phyloP scores from a whole-genome alignment of 2,888 invertebrate species.

The Dyspetes luteomarginatus region DNA sequence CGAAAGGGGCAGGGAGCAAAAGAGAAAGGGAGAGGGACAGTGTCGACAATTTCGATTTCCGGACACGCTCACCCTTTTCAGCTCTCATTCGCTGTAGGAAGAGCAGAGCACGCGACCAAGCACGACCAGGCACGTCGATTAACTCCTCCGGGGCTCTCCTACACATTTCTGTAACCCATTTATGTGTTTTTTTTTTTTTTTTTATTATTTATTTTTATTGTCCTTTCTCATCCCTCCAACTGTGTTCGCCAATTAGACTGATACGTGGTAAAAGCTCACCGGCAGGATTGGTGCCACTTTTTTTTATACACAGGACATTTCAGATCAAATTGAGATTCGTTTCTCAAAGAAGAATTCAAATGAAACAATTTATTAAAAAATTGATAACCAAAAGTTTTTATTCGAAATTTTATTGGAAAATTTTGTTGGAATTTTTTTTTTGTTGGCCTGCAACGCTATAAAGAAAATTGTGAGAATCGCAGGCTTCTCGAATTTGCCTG shows the following conservation, averaged over 20 bases:
- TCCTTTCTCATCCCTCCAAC: constrained; percentile 1
- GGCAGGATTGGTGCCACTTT: constrained; percentile 45
- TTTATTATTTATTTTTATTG: constrained; percentile 35
- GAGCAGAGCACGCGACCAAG: constrained; percentile 37
- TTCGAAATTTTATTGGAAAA: too few species aligned
- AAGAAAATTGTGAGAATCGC: too few species aligned
- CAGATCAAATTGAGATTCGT: too few species aligned
- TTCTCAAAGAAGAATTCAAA: too few species aligned
- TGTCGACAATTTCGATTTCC: constrained; percentile 57
- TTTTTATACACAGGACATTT: background rate
- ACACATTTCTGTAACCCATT: constrained; percentile 35
- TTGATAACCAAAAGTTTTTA: too few species aligned
- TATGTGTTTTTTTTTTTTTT: constrained; percentile 36
- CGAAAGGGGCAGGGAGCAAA: background rate
- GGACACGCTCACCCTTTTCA: constrained; percentile 26
- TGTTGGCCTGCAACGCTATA: too few species aligned
- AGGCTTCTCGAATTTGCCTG: too few species aligned
- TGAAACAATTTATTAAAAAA: too few species aligned
- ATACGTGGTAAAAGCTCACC: constrained; percentile 22
- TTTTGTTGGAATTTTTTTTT: too few species aligned
- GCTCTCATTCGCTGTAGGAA: constrained; percentile 1
- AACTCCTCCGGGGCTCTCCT: constrained; percentile 46
- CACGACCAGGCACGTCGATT: constrained; percentile 54
- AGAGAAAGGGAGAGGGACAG: constrained; percentile 30
- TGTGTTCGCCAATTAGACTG: constrained; percentile 41